Evolutionary conservation across 2,888 invertebrate genomes (phyloP), one percentile per base, ranked within the genome.

Genomic region (Calameuta idolon): DNA sequence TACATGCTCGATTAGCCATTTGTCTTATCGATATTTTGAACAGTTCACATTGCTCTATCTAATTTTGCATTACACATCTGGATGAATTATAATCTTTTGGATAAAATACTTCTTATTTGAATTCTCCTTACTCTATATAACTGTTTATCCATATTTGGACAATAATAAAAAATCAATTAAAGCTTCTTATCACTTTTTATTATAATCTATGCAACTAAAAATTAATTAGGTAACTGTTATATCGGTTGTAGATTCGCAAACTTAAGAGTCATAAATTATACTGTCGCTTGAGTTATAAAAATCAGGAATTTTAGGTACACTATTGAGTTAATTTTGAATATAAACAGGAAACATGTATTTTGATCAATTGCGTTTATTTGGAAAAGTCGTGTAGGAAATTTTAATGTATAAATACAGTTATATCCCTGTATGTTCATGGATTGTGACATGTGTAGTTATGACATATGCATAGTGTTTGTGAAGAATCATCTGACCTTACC

Each of bases 1-100:
- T 79, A 79, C 23, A 23, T 55, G 55, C 55, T 55, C 55, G 55
- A 55, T 55, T 55, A 55, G 55, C 55, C 55, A 55, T 55, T 55
- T 55, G 55, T 55, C 55, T 55, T 55, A 33, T 11, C 71, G 71
- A 71, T 34, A 31, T 71, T 71, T 23, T 71, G 71, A 34, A 31
- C 71, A 23, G 71, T 71, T 71, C 71, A 71, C 55, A 55, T 55
- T 23, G 55, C 23, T 23, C 55, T 35, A 23, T 9, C 5, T 23
- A 9, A 55, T 23, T 55, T 55, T 55, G 9, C 23, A 55, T 55
- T 55, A 55, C 9, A 55, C 0, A 55, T 55, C 23, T 9, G 23
- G 2, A 55, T 55, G 9, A 55, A 55, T 23, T 23, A 23, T 55
- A 55, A 55, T 55, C 23, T 23, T 9, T 55, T 23, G 23, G 55